Evolutionary conservation across 1,140 invertebrate species (phyloP).

Genomic region (Chelonus insularis): DNA sequence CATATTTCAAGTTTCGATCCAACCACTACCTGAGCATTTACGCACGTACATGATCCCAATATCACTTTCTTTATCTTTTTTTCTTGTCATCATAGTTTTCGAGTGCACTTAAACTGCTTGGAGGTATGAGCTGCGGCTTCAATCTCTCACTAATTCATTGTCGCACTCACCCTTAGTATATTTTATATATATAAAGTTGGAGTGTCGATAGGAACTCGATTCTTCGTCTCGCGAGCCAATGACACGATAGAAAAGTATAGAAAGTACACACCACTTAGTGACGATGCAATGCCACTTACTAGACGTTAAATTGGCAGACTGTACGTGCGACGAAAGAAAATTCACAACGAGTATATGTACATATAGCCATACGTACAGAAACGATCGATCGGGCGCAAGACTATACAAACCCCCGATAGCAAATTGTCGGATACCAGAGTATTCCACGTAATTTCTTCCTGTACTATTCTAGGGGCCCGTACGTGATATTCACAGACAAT

Average conservation of each 20-base stretch:
- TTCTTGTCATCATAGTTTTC: constrained; percentile 2
- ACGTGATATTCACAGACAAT: constrained; percentile 7
- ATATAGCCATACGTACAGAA: constrained; percentile 1
- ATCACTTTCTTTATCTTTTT: background rate
- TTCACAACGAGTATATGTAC: background rate
- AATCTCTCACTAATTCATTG: constrained; percentile 14
- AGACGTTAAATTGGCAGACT: constrained; percentile 22
- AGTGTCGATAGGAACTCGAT: constrained; percentile 19
- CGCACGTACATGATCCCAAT: no score
- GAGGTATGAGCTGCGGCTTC: constrained; percentile 1
- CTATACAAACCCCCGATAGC: constrained; percentile 16
- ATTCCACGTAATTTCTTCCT: constrained; percentile 21
- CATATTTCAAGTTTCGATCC: no score
- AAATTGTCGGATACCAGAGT: constrained; percentile 19
- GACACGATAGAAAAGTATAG: constrained; percentile 4
- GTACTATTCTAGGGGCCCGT: constrained; percentile 2
- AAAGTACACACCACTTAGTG: background rate
- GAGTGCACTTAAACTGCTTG: background rate
- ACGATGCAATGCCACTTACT: constrained; percentile 17
- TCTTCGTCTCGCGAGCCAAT: constrained; percentile 5
- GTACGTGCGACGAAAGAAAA: constrained; percentile 27
- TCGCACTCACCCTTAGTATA: background rate
- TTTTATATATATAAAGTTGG: no score
- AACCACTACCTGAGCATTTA: no score
- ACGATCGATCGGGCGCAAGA: constrained; percentile 7